Conservation (phyloP, 2,113 vertebrate species). For the Nettapus auritus region DNA sequence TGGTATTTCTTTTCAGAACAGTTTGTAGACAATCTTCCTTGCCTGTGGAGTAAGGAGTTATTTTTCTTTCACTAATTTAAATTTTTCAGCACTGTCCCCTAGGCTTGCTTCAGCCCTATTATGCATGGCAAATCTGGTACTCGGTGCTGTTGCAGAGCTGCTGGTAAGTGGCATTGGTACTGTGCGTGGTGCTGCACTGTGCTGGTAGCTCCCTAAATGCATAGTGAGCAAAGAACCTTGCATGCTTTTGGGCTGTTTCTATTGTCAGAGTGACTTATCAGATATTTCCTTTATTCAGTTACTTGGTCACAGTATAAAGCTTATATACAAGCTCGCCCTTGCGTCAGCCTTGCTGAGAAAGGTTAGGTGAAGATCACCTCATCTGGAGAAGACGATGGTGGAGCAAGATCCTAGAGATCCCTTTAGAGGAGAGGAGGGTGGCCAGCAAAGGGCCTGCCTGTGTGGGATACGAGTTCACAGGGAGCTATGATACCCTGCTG, state of each 20-base stretch:
- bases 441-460: not conserved
- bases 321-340: not conserved
- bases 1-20: not conserved
- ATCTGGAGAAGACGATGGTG: not conserved
- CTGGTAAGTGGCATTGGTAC: not conserved
- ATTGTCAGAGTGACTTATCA: not conserved
- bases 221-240: not conserved
- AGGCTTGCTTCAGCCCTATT: not conserved
- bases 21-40: not conserved
- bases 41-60: not conserved
- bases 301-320: not conserved
- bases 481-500: fast-evolving
- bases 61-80: not conserved
- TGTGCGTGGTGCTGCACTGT: not conserved
- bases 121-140: not conserved
- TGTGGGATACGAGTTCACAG: not conserved
- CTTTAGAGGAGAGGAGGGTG: not conserved
- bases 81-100: not conserved
- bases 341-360: not conserved
- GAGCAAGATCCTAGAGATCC: not conserved
- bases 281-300: not conserved
- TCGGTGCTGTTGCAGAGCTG: not conserved
- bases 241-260: not conserved
- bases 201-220: not conserved
- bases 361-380: not conserved